These are phyloP conservation scores for Drosophila busckii DNA, from an alignment of 1,140 invertebrate species.

Conservation along the genomic window DNA sequence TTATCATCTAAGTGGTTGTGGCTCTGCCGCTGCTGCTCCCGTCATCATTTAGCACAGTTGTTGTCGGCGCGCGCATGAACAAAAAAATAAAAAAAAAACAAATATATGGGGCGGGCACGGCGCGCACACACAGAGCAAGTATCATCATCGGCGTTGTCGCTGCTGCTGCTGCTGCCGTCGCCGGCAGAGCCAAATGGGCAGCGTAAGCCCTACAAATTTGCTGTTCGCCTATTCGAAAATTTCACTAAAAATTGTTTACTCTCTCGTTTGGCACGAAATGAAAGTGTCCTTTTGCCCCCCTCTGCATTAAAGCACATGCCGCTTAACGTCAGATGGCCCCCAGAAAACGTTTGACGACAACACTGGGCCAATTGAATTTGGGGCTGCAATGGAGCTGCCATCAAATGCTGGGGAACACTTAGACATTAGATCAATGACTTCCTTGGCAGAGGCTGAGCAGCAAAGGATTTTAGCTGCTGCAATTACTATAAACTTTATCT, in stretches of 20 bases:
- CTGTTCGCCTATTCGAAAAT: constrained; percentile 79
- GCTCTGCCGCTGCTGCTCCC: constrained; percentile 49
- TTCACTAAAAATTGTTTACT: constrained; percentile 79
- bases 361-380: constrained; percentile 7
- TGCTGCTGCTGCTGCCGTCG: constrained; percentile 17
- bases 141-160: constrained; percentile 50
- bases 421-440: too few relatives aligned
- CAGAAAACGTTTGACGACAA: constrained; percentile 2
- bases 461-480: too few relatives aligned
- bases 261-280: constrained; percentile 72
- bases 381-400: too few relatives aligned
- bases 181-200: constrained; percentile 23
- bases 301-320: background rate
- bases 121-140: constrained; percentile 48
- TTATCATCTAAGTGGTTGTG: constrained; percentile 61
- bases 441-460: too few relatives aligned
- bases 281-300: constrained; percentile 68
- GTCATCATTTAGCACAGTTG: constrained; percentile 70
- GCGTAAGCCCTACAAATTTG: constrained; percentile 61
- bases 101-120: constrained; percentile 55
- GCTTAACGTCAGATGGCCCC: background rate
- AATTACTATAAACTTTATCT: too few relatives aligned
- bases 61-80: constrained; percentile 44
- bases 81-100: constrained; percentile 36
- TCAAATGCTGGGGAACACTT: too few relatives aligned